Base-by-base conservation (phyloP, 2,113 vertebrate species). In the Neotoma lepida region DNA sequence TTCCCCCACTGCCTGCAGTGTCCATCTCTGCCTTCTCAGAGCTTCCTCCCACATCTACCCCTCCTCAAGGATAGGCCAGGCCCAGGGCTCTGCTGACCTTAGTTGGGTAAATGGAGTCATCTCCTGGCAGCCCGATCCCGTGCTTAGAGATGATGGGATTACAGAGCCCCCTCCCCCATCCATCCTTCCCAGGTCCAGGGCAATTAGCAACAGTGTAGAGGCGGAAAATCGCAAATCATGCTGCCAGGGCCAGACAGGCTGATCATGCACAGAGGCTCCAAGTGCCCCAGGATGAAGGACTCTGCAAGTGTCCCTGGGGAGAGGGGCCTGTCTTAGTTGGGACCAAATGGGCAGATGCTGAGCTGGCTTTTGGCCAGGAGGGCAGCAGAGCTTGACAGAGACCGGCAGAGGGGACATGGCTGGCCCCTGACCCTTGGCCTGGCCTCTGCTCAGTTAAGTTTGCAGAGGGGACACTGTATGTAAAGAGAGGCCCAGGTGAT, bases 391-490 rank as follows among this genome's bases (percentile, higher is more conserved):
- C 44, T 56, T 6, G n/a, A 5, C 6, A 7, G 66, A 46, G 82
- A 2, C 24, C n/a, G 44, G 41, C 12, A 9, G 33, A 35, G 82
- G 81, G 90, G 88, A 51, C 20, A 18, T 20, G 14, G 22, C 13
- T 22, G 54, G 80, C 18, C 84, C 71, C 39, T 76, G 92, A 93
- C 93, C 96, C 95, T 76, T 61, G 86, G 70, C 87, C 90, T 13
- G 61, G 28, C 54, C 44, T 96, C 93, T 96, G 96, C 93, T 97
- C 86, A 94, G 93, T 91, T 74, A 90, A 88, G 76, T 95, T 91
- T 93, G 89, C 80, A 74, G 86, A 88, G 17, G 68, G 73, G 89
- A 81, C 85, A 0, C 44, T 95, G 90, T 92, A 89, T 82, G 89
- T 51, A 20, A 58, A 91, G 86, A 56, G 93, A 64, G 63, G 81